Conservation (phyloP, 23 tunicate genomes). For the Trididemnum miniatum region DNA sequence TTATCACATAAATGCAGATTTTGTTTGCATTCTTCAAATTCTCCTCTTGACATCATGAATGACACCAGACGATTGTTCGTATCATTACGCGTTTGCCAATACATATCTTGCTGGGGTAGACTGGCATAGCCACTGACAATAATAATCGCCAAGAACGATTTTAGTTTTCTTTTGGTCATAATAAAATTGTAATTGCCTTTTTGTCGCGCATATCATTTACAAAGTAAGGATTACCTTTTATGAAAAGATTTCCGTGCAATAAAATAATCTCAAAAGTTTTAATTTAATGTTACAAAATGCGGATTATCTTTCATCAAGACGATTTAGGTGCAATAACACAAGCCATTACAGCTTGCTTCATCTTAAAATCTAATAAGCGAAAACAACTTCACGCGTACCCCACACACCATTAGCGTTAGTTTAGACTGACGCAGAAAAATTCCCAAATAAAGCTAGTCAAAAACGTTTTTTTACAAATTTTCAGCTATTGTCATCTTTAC, state of each 20-base stretch:
- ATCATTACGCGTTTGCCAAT: too few species aligned
- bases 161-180: too few species aligned
- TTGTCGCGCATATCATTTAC: too few species aligned
- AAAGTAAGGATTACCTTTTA: neutral
- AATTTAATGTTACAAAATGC: neutral
- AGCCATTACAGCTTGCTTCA: neutral
- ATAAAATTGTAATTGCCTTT: too few species aligned
- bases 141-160: too few species aligned
- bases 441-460: neutral
- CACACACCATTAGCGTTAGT: neutral
- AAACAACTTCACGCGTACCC: neutral
- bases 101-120: too few species aligned
- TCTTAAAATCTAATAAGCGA: neutral
- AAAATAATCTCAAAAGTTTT: neutral
- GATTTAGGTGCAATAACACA: neutral
- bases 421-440: too few species aligned
- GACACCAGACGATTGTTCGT: too few species aligned
- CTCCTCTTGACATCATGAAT: too few species aligned
- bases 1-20: too few species aligned
- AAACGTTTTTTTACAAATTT: neutral
- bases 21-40: too few species aligned
- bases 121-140: too few species aligned
- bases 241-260: neutral
- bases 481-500: neutral
- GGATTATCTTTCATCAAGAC: neutral